Conservation (phyloP, 2,888 invertebrate species). For the Habroteleia sp. region DNA sequence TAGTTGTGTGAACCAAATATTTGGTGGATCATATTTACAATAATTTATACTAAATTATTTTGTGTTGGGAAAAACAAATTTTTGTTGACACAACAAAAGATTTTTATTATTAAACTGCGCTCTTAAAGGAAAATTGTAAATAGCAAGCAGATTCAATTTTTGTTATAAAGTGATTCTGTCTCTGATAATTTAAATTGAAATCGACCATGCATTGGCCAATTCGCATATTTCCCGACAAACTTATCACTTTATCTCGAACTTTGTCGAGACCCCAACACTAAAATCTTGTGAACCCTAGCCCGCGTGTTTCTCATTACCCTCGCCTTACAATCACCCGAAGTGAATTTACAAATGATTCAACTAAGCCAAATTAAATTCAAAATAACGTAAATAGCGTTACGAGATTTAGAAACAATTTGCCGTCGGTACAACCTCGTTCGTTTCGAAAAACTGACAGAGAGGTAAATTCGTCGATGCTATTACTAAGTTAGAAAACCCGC, state of each 20-base stretch:
- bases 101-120: too few relatives aligned
- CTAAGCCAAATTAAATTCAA: constrained; percentile 38
- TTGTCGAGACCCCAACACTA: constrained; percentile 3
- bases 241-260: constrained; percentile 19
- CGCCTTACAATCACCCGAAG: constrained; percentile 30
- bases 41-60: too few relatives aligned
- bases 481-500: constrained; percentile 10
- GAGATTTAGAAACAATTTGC: constrained; percentile 21
- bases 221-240: constrained; percentile 28
- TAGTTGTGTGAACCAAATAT: too few relatives aligned
- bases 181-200: too few relatives aligned
- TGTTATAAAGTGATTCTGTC: too few relatives aligned
- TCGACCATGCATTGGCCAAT: too few relatives aligned
- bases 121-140: too few relatives aligned
- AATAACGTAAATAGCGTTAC: constrained; percentile 33
- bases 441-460: constrained; percentile 9
- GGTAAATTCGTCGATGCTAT: constrained; percentile 10
- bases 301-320: constrained; percentile 22
- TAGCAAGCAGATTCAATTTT: too few relatives aligned
- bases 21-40: too few relatives aligned
- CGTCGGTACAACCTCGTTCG: background rate
- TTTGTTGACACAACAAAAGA: too few relatives aligned
- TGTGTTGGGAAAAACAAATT: too few relatives aligned
- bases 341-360: constrained; percentile 40
- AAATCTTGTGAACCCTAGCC: constrained; percentile 21